Evolutionary conservation across 1,140 invertebrate genomes (phyloP).

Genomic region (Nomia melanderi): DNA sequence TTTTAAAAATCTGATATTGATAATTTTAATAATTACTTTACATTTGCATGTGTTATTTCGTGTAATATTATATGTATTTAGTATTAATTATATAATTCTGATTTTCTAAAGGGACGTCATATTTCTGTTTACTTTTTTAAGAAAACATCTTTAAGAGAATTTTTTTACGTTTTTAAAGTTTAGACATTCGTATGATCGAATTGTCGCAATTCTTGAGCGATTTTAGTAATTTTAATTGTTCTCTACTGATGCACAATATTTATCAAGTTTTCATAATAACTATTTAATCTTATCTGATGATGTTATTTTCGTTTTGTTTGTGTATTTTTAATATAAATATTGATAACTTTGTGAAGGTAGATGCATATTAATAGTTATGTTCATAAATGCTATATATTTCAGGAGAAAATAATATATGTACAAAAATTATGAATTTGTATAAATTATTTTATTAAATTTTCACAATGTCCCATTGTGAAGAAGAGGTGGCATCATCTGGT

Average conservation of each 20-base stretch:
- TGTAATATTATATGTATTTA: background rate
- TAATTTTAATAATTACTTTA: background rate
- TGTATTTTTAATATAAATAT: background rate
- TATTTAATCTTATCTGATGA: background rate
- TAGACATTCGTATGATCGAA: background rate
- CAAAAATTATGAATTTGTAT: conserved; percentile 59
- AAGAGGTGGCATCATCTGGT: conserved; percentile 79
- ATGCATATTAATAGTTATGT: background rate
- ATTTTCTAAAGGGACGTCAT: background rate
- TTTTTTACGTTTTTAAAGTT: background rate
- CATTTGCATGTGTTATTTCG: background rate
- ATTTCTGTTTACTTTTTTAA: conserved; percentile 2
- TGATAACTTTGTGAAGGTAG: background rate
- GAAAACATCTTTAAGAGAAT: background rate
- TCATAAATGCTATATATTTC: conserved; percentile 27
- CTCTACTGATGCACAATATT: background rate
- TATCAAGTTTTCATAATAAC: background rate
- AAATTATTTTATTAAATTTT: conserved; percentile 47
- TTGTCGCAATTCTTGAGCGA: background rate
- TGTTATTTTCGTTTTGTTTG: background rate
- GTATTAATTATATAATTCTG: background rate
- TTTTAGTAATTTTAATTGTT: background rate
- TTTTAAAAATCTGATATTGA: conserved; percentile 2
- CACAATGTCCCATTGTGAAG: conserved; percentile 79
- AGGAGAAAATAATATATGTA: conserved; percentile 34